Percentiles rank a stretch among this genome's conserved stretches.
Evolutionary conservation across 2,888 invertebrate genomes (phyloP).

Genomic region (Syrista parreyssii): DNA sequence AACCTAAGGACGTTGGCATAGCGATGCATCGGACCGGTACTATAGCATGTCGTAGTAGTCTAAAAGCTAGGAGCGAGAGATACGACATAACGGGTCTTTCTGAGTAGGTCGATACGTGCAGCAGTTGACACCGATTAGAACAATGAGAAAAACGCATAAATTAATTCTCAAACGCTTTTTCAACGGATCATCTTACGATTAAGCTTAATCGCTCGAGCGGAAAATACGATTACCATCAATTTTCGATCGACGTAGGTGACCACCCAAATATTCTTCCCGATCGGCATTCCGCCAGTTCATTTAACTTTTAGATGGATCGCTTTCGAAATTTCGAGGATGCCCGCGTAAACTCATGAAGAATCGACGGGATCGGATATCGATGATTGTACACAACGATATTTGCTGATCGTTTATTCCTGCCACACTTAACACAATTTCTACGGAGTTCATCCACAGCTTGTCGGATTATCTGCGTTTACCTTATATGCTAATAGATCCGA

Average conservation of each 20-base stretch:
- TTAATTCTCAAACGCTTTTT: constrained; percentile 8
- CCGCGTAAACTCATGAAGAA: not conserved
- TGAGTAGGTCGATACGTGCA: constrained; percentile 65
- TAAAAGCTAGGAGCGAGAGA: constrained; percentile 36
- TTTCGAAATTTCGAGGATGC: not conserved
- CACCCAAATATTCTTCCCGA: not conserved
- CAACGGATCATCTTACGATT: not conserved
- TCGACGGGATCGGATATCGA: not conserved
- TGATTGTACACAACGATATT: not conserved
- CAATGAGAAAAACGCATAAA: constrained; percentile 45
- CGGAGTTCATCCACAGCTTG: not conserved
- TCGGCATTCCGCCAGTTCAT: not conserved
- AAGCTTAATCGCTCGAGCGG: constrained; percentile 10
- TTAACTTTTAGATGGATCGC: not conserved
- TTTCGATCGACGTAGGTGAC: constrained; percentile 14
- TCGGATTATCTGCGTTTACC: not conserved
- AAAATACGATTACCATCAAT: constrained; percentile 21
- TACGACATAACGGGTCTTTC: constrained; percentile 60
- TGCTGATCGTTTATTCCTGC: not conserved
- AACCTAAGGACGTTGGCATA: not conserved
- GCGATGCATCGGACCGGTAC: constrained; percentile 21
- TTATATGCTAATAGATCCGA: not conserved
- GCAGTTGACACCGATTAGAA: constrained; percentile 62
- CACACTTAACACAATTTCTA: not conserved
- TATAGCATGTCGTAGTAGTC: constrained; percentile 22